Percentiles rank a stretch among this genome's conserved stretches.
These are phyloP conservation scores for Megamerina dolium DNA, from an alignment of 2,888 invertebrate species.

Conservation along the genomic window DNA sequence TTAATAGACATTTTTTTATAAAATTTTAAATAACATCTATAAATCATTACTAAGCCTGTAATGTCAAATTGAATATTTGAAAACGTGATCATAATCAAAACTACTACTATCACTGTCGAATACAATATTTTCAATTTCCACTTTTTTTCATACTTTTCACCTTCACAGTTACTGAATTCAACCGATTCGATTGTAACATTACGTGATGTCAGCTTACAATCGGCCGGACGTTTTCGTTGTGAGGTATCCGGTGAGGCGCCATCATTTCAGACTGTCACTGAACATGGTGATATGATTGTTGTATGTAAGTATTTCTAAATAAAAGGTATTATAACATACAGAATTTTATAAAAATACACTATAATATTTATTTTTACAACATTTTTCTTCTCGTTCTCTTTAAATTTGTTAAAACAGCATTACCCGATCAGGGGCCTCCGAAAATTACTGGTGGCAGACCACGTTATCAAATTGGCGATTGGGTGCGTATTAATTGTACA, in stretches of 20 bases:
- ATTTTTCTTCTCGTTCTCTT: background rate
- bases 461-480: slow-evolving; percentile 57
- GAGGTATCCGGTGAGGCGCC: slow-evolving; percentile 68
- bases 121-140: background rate
- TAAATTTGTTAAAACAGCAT: no score
- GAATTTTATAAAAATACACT: background rate
- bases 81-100: no score
- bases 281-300: slow-evolving; percentile 62
- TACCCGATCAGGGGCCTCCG: slow-evolving; percentile 57
- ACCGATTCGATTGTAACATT: slow-evolving; percentile 61
- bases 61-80: no score
- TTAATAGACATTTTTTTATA: no score
- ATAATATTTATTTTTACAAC: background rate
- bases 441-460: slow-evolving; percentile 55
- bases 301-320: slow-evolving; percentile 58
- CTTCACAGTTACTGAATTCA: slow-evolving; percentile 60
- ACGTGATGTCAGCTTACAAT: slow-evolving; percentile 59
- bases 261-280: slow-evolving; percentile 63
- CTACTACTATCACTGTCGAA: no score
- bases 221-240: slow-evolving; percentile 62
- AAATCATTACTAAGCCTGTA: no score
- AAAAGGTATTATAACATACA: background rate
- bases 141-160: slow-evolving; percentile 8
- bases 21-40: no score
- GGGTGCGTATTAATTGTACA: slow-evolving; percentile 58